These are phyloP conservation scores for Paracanthobrama guichenoti DNA, from an alignment of 2,113 vertebrate genomes.

Conservation along the genomic window DNA sequence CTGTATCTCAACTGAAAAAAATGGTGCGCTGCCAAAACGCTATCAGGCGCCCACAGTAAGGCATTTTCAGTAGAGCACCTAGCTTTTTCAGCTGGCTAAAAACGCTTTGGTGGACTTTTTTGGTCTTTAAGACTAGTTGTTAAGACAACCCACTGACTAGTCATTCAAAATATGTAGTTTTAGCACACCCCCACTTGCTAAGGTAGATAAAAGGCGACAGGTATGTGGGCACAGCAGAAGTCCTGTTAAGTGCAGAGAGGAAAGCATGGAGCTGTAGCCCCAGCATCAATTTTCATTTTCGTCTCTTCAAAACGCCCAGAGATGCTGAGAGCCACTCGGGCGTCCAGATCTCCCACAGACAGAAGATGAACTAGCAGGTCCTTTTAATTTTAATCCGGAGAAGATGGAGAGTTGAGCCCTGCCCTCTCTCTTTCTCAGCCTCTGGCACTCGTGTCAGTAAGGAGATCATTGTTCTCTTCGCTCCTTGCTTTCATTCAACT, in stretches of 20 bases:
- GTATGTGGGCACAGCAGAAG: conserved; percentile 2
- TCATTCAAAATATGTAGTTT: neutral
- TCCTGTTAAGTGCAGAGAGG: neutral
- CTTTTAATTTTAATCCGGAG: conserved; percentile 29
- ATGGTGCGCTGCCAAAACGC: no score
- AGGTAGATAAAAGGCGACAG: neutral
- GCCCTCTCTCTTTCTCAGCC: conserved; percentile 3
- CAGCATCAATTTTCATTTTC: conserved; percentile 9
- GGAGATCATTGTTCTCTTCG: conserved; percentile 14
- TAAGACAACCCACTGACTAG: no score
- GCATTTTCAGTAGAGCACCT: no score
- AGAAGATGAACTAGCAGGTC: conserved; percentile 27
- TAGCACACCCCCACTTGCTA: neutral
- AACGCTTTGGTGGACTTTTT: no score
- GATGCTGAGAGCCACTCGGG: conserved; percentile 16
- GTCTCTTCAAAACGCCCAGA: neutral
- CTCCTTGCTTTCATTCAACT: neutral
- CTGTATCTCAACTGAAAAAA: no score
- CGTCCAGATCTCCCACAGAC: conserved; percentile 28
- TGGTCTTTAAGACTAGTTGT: neutral
- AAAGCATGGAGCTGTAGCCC: neutral
- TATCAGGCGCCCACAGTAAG: no score
- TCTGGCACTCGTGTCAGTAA: conserved; percentile 11
- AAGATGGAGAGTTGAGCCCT: conserved; percentile 18
- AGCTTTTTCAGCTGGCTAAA: no score